Evolutionary conservation across 2,888 invertebrate genomes (phyloP).

Genomic region (Geotrupes spiniger): DNA sequence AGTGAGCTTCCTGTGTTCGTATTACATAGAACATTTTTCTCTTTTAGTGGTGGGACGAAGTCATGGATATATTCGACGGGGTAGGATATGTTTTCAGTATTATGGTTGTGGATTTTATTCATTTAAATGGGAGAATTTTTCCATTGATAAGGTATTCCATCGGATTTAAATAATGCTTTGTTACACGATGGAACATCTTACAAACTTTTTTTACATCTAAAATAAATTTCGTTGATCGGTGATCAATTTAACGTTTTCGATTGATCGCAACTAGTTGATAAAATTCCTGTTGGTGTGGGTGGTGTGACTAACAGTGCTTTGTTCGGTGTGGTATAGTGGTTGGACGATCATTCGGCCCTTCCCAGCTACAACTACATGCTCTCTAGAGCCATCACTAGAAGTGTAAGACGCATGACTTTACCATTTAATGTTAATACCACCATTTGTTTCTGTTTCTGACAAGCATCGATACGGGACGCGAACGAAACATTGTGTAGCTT

Average conservation of each 20-base stretch:
- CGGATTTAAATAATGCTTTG: not conserved
- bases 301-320: conserved; percentile 29
- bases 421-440: not conserved
- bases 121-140: conserved; percentile 5
- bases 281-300: conserved; percentile 12
- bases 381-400: conserved; percentile 66
- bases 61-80: conserved; percentile 94
- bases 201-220: no score
- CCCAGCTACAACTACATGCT: conserved; percentile 66
- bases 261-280: not conserved
- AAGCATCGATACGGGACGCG: not conserved
- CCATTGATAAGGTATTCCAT: no score
- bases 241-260: conserved; percentile 1
- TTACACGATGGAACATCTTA: not conserved
- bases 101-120: conserved; percentile 8
- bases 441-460: conserved; percentile 6
- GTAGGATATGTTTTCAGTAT: conserved; percentile 65
- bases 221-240: not conserved
- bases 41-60: conserved; percentile 96
- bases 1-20: conserved; percentile 5
- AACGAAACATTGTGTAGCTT: not conserved
- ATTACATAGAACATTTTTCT: conserved; percentile 34
- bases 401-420: conserved; percentile 56
- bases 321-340: conserved; percentile 53
- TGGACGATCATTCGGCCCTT: conserved; percentile 72